These are phyloP conservation scores for Vannuccia rotundouncinata DNA, from an alignment of 2,888 invertebrate genomes.

Conservation along the genomic window DNA sequence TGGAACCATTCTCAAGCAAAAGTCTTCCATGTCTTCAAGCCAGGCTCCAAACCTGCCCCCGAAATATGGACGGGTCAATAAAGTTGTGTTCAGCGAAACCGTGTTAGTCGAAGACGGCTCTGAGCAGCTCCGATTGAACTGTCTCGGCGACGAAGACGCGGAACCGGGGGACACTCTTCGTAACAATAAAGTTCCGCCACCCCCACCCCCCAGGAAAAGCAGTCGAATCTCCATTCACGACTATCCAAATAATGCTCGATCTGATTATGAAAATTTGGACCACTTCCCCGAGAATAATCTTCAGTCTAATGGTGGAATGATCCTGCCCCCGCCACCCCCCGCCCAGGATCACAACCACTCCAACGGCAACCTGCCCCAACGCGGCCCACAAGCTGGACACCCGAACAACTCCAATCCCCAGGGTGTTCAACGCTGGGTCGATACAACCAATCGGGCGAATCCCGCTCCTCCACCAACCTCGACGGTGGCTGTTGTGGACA, in stretches of 20 bases:
- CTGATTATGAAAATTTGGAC: not conserved
- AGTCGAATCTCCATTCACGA: not conserved
- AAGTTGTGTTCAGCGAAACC: constrained; percentile 17
- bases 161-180: constrained; percentile 5
- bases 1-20: not conserved
- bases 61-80: not conserved
- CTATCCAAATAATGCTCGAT: not conserved
- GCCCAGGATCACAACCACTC: not conserved
- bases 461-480: not conserved
- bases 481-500: not conserved
- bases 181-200: not conserved
- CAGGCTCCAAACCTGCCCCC: not conserved
- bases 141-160: constrained; percentile 21
- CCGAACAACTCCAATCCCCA: too few species aligned
- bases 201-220: constrained; percentile 24
- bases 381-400: too few species aligned
- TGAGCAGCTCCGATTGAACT: constrained; percentile 31
- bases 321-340: too few species aligned
- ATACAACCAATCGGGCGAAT: not conserved
- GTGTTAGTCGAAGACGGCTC: constrained; percentile 33
- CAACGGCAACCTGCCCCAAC: not conserved
- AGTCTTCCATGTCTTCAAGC: too few species aligned
- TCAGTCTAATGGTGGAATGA: too few species aligned
- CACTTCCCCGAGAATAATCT: not conserved
- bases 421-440: not conserved